These are phyloP conservation scores for Pteronura brasiliensis DNA, from an alignment of 2,113 vertebrate species.

Conservation along the genomic window DNA sequence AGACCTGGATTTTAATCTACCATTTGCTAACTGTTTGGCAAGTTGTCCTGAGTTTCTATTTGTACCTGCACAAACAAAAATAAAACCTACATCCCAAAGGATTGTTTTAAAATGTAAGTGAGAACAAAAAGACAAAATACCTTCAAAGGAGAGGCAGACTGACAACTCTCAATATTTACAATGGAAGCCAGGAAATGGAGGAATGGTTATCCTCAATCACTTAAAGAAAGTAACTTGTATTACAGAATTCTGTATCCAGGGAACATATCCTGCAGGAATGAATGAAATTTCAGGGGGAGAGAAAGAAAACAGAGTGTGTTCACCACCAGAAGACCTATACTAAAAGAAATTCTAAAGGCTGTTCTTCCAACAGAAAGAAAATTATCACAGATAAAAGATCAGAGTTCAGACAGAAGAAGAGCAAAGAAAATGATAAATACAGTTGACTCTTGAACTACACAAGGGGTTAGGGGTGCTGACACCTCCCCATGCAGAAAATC, in stretches of 20 bases:
- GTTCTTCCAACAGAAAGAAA: background rate
- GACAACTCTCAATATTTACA: background rate
- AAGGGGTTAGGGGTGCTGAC: background rate
- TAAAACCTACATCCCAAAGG: background rate
- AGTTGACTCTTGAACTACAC: background rate
- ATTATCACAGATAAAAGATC: background rate
- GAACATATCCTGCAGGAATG: background rate
- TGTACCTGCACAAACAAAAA: background rate
- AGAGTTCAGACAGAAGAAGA: background rate
- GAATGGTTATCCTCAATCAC: background rate
- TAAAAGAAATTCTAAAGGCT: slow-evolving; percentile 1
- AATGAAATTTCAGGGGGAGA: background rate
- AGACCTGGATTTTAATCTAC: slow-evolving; percentile 21
- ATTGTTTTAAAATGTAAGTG: background rate
- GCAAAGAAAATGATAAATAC: background rate
- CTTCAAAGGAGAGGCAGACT: background rate
- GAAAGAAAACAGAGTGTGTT: background rate
- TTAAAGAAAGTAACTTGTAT: slow-evolving; percentile 20
- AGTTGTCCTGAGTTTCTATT: background rate
- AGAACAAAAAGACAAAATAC: background rate
- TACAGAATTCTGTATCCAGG: background rate
- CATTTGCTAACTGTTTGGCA: background rate
- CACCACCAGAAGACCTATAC: background rate
- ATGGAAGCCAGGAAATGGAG: background rate
- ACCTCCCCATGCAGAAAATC: background rate